phyloP scores from a whole-genome alignment of 2,113 vertebrate genomes.

The Bubo blakistoni region DNA sequence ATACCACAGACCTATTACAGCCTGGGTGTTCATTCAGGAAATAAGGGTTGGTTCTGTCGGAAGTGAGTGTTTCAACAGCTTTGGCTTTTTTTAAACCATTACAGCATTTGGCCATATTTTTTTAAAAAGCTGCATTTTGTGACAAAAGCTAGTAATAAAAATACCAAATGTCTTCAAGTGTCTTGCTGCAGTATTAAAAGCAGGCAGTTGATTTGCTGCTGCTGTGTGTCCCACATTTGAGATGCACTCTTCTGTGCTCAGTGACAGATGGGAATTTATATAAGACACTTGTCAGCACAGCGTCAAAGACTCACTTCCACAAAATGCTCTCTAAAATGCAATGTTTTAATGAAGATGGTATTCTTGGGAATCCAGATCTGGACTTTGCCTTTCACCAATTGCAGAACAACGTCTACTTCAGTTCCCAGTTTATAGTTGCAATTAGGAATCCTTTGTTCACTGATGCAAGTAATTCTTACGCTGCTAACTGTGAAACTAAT shows the following conservation, averaged over 20 bases:
- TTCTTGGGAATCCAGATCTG: background rate
- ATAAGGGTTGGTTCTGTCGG: background rate
- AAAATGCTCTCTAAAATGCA: background rate
- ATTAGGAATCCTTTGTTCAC: background rate
- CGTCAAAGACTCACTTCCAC: background rate
- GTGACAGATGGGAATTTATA: conserved; percentile 54
- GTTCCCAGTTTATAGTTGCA: background rate
- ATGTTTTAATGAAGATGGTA: background rate
- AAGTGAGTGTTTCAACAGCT: background rate
- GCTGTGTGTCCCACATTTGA: background rate
- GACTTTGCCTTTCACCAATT: background rate
- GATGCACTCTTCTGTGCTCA: background rate
- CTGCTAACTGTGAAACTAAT: background rate
- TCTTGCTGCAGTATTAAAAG: conserved; percentile 39
- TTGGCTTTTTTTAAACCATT: background rate
- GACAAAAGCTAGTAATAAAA: conserved; percentile 7
- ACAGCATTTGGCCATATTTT: background rate
- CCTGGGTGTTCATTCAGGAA: background rate
- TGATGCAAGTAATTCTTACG: background rate
- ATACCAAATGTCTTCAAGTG: background rate
- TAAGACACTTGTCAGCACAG: conserved; percentile 38
- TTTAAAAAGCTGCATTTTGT: background rate
- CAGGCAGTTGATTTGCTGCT: background rate
- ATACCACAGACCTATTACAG: background rate
- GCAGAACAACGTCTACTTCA: background rate